Base-by-base conservation (phyloP, 2,888 invertebrate genomes). In the Rugalucina vietnamica region DNA sequence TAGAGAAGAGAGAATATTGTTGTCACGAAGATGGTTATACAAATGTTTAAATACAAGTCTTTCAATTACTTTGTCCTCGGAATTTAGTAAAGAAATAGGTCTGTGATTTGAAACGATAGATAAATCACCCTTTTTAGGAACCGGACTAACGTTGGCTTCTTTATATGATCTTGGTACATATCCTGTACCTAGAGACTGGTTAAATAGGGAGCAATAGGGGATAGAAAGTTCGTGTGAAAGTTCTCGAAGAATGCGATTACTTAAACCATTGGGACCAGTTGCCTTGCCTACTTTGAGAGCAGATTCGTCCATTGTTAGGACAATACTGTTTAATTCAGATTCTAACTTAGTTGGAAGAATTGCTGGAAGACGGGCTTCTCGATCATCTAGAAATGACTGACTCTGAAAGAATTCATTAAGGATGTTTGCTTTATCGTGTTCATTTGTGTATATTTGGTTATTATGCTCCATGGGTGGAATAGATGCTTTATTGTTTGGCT, bases 201-300 rank as follows among this genome's bases (percentile, higher is more conserved):
- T 83, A 34, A 76, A 82, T n/a, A 82, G 50, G 5, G 49, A n/a
- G 69, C 50, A 76, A n/a, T 78, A 70, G n/a, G 82, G 82, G 18
- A 29, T 50, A 18, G 71, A 43, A 37, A 76, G 50, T 50, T 77
- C 32, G 36, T 18, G 37, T 14, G 39, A 24, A 29, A 14, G n/a
- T 76, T 76, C 43, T 76, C 70, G 65, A 10, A 69, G 73, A 18
- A 50, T 54, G 14, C 43, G 39, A 49, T 69, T 73, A 50, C 60
- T 50, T 32, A 78, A 50, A 76, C 54, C 32, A 76, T 76, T 14
- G n/a, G n/a, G n/a, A n/a, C n/a, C n/a, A n/a, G 49, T 49, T 36
- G 43, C 18, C 18, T 76, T 39, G 27, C 60, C 14, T 69, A 37
- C 37, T 37, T 60, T 29, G 12, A 69, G 34, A 5, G 32, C 37